Conservation (phyloP, 2,113 vertebrate genomes). For the Xiphophorus maculatus region DNA sequence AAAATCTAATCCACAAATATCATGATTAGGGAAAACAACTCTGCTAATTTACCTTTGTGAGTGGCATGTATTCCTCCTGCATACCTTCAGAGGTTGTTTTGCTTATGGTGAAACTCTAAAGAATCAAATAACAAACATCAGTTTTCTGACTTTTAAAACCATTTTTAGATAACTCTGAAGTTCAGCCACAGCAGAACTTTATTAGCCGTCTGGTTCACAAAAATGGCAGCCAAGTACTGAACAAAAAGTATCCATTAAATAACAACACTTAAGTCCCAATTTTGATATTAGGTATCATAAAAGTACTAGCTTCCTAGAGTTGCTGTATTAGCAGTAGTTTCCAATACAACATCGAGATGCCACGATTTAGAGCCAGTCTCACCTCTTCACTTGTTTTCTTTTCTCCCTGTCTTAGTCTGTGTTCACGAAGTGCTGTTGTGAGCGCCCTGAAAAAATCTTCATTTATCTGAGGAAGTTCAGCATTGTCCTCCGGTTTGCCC, state of each 20-base stretch:
- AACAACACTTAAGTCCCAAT: not conserved
- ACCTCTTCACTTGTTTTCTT: conserved; percentile 4
- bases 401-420: not conserved
- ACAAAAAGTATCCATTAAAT: not conserved
- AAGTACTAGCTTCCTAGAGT: not conserved
- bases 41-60: not conserved
- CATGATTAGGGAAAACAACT: not conserved
- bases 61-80: not conserved
- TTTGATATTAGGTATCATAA: not conserved
- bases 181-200: too few relatives aligned
- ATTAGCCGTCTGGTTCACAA: not conserved
- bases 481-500: not conserved
- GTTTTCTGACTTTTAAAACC: not conserved
- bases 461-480: not conserved
- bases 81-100: not conserved
- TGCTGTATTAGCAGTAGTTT: not conserved
- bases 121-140: not conserved
- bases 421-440: not conserved
- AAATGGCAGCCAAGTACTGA: not conserved
- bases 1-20: not conserved
- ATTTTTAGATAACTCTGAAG: not conserved
- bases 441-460: not conserved
- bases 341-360: not conserved
- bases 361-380: not conserved
- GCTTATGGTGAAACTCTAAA: not conserved